phyloP scores from a whole-genome alignment of 1,140 invertebrate species.

The Conus betulinus region DNA sequence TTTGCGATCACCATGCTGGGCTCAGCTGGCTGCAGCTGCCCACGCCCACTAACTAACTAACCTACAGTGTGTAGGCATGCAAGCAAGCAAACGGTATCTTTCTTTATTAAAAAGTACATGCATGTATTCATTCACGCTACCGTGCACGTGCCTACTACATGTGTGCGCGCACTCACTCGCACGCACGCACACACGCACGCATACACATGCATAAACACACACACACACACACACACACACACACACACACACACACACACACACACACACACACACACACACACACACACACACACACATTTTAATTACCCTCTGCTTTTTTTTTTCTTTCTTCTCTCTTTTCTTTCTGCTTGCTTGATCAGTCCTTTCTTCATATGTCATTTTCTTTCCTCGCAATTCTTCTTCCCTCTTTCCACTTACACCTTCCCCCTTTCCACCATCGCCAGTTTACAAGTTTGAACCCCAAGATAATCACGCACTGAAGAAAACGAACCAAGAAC shows the following conservation, averaged over 20 bases:
- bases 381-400: background rate
- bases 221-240: background rate
- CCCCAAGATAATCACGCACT: background rate
- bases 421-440: background rate
- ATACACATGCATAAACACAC: background rate
- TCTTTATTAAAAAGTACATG: background rate
- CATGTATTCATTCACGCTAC: no score
- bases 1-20: constrained; percentile 30
- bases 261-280: constrained; percentile 6
- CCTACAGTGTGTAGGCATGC: no score
- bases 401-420: no score
- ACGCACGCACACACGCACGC: background rate
- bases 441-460: background rate
- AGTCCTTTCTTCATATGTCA: background rate
- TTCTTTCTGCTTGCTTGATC: background rate
- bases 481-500: background rate
- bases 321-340: background rate
- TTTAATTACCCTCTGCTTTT: background rate
- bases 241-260: constrained; percentile 7
- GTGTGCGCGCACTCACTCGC: background rate
- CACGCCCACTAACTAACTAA: no score
- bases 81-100: background rate
- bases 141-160: background rate
- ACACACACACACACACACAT: no score
- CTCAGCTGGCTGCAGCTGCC: background rate